Conservation (phyloP, 1,140 invertebrate species). For the Paramacrobiotus metropolitanus region DNA sequence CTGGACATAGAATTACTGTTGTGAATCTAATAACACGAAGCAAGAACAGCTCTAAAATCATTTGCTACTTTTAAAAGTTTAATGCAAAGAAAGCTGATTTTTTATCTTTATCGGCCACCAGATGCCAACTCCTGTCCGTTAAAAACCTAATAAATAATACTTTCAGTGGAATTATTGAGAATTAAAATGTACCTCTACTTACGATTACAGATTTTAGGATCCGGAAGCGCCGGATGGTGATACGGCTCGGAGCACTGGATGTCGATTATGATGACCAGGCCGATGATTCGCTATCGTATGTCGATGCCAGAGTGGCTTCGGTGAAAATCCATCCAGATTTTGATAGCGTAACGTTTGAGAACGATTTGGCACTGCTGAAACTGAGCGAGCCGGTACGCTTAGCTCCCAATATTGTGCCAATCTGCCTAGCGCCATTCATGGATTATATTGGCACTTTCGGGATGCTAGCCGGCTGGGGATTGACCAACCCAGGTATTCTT, state of each 20-base stretch:
- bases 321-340: slow-evolving; percentile 75
- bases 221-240: slow-evolving; percentile 57
- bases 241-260: slow-evolving; percentile 69
- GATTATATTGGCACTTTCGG: slow-evolving; percentile 43
- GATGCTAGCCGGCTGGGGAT: slow-evolving; percentile 70
- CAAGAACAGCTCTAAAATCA: too few relatives aligned
- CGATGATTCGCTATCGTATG: slow-evolving; percentile 55
- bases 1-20: too few relatives aligned
- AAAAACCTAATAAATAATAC: too few relatives aligned
- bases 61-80: too few relatives aligned
- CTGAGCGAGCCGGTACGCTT: slow-evolving; percentile 71
- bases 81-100: too few relatives aligned
- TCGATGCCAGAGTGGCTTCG: slow-evolving; percentile 40
- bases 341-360: slow-evolving; percentile 70
- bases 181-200: not conserved
- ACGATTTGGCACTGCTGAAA: slow-evolving; percentile 61
- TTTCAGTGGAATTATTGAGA: too few relatives aligned
- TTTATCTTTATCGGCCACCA: too few relatives aligned
- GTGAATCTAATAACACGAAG: too few relatives aligned
- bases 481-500: not conserved
- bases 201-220: slow-evolving; percentile 35
- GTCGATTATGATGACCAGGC: slow-evolving; percentile 53
- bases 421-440: slow-evolving; percentile 64
- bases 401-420: slow-evolving; percentile 67
- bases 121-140: too few relatives aligned